Conservation (phyloP, 2,797 vertebrate genomes). For the Melanotaenia pygmaea region DNA sequence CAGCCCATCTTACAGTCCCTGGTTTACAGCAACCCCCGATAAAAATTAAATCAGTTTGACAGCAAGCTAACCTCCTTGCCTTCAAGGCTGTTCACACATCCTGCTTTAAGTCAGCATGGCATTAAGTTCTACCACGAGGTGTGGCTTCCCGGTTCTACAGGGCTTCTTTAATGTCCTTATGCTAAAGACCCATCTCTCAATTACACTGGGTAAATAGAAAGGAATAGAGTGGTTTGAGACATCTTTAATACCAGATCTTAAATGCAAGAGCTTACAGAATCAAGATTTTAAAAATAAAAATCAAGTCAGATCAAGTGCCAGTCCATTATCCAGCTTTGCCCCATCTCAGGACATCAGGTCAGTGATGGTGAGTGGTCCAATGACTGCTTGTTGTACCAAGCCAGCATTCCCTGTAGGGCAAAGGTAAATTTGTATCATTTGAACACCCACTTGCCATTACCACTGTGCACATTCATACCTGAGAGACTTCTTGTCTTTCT, state of each 20-base stretch:
- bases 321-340: neutral
- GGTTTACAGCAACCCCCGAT: too few species aligned
- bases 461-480: constrained; percentile 53
- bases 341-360: constrained; percentile 17
- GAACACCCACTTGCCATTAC: accelerated
- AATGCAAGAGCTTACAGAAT: too few species aligned
- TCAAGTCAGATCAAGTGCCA: neutral
- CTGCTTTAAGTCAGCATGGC: too few species aligned
- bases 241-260: neutral
- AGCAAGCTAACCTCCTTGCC: too few species aligned
- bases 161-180: too few species aligned
- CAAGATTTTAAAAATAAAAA: neutral
- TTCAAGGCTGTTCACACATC: too few species aligned
- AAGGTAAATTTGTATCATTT: neutral
- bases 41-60: too few species aligned
- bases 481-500: constrained; percentile 60
- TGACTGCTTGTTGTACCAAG: constrained; percentile 47
- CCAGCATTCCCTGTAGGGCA: constrained; percentile 38
- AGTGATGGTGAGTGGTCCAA: constrained; percentile 71
- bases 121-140: too few species aligned
- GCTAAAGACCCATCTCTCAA: too few species aligned
- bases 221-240: neutral
- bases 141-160: too few species aligned
- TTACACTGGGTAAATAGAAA: too few species aligned
- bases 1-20: too few species aligned